Evolutionary conservation across 2,797 vertebrate species (phyloP), one percentile per base, ranked within the genome.

Genomic region (Onychomys torridus): DNA sequence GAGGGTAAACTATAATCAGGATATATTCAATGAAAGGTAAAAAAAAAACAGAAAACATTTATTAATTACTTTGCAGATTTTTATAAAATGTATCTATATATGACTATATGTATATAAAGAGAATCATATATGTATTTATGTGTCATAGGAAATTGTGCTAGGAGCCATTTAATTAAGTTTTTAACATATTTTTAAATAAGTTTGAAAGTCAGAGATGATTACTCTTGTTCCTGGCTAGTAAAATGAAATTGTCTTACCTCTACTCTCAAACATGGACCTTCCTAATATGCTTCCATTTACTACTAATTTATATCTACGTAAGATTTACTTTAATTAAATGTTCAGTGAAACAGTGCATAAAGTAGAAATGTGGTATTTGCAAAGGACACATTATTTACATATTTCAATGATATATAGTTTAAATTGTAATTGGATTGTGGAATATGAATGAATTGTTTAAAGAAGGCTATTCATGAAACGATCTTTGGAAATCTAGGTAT

Each of bases 301-400:
- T 92, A 59, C 59, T 93, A 96, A 89, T 90, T 96, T 96, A 90
- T 73, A 94, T 27, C n/a, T 84, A 73, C 40, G 25, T 81, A 77
- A 84, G 52, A 75, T 86, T 95, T 95, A 87, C 13, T 93, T 83
- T 95, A 96, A 95, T 96, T 96, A 97, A 97, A 69, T 95, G 37
- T 87, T 86, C 71, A 49, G 21, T 75, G 63, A 69, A 96, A 93
- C 0, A 37, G n/a, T 81, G 0, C 90, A 94, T 97, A 91, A 97
- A 94, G 95, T 75, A 83, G 11, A 97, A 97, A 89, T 83, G 81
- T 4, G 94, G 8, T 59, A 87, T 94, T 97, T 96, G 25, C 55
- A 90, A 84, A 95, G 67, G 69, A 81, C 92, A 92, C 86, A 91
- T 94, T 91, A 96, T 94, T 96, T 91, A 93, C 2, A 85, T 6